phyloP scores from a whole-genome alignment of 2,888 invertebrate genomes.

The Philereme transversata region DNA sequence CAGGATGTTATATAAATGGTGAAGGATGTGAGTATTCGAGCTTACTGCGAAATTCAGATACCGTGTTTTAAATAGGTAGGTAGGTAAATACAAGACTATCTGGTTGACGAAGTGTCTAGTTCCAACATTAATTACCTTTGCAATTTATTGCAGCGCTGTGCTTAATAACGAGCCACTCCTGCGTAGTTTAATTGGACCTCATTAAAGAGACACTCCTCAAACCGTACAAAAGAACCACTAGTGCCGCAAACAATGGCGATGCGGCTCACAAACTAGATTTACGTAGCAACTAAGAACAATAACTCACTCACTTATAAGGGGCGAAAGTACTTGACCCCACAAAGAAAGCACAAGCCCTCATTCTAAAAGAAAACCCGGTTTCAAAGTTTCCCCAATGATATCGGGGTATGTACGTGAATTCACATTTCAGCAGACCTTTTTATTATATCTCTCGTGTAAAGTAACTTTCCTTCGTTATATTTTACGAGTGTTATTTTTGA shows the following conservation, averaged over 20 bases:
- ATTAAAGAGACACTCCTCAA: slow-evolving; percentile 17
- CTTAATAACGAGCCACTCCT: slow-evolving; percentile 8
- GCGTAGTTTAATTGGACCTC: slow-evolving; percentile 17
- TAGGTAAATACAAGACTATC: too few species aligned
- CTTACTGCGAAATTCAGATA: too few species aligned
- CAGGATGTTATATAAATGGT: too few species aligned
- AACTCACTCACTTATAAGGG: slow-evolving; percentile 48
- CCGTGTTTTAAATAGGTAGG: too few species aligned
- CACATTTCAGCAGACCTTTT: slow-evolving; percentile 23
- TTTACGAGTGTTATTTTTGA: slow-evolving; percentile 33
- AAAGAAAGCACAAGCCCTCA: slow-evolving; percentile 35
- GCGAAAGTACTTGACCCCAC: slow-evolving; percentile 51
- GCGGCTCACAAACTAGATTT: slow-evolving; percentile 17
- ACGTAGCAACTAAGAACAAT: slow-evolving; percentile 38
- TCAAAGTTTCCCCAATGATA: slow-evolving; percentile 24
- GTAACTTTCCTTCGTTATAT: slow-evolving; percentile 27
- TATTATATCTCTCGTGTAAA: slow-evolving; percentile 16
- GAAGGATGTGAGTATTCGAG: too few species aligned
- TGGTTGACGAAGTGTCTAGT: not conserved
- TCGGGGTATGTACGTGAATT: slow-evolving; percentile 22
- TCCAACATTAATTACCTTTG: not conserved
- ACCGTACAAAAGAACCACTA: slow-evolving; percentile 25
- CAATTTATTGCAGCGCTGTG: not conserved
- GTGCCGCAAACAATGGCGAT: slow-evolving; percentile 29
- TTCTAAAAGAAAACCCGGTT: slow-evolving; percentile 23